Evolutionary conservation across 2,888 invertebrate species (phyloP).

Genomic region (Tenthredo notha): DNA sequence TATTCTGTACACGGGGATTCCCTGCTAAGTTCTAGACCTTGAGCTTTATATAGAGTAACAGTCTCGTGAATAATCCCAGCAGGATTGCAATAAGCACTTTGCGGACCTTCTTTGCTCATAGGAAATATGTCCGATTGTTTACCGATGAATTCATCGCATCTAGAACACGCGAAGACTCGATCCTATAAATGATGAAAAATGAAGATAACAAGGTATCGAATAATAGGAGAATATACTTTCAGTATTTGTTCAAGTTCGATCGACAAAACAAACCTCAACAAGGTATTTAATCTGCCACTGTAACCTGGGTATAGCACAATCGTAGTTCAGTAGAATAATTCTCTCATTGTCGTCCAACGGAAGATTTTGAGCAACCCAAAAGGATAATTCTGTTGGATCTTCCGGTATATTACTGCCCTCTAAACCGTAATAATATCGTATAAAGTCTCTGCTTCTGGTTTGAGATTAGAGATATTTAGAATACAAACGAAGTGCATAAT

Average conservation of each 20-base stretch:
- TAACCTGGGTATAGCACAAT: slow-evolving; percentile 85
- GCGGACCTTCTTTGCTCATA: slow-evolving; percentile 90
- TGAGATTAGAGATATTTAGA: neutral
- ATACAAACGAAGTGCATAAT: neutral
- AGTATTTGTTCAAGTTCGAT: slow-evolving; percentile 59
- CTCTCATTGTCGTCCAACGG: slow-evolving; percentile 85
- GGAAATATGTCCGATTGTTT: slow-evolving; percentile 87
- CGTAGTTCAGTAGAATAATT: slow-evolving; percentile 83
- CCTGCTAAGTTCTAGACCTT: slow-evolving; percentile 79
- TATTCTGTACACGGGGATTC: slow-evolving; percentile 84
- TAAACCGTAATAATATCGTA: slow-evolving; percentile 57
- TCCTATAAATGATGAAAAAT: slow-evolving; percentile 58
- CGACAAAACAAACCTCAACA: slow-evolving; percentile 74
- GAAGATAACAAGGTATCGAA: neutral
- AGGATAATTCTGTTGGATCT: slow-evolving; percentile 87
- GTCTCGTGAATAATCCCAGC: slow-evolving; percentile 90
- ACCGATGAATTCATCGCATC: slow-evolving; percentile 80
- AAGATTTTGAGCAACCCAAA: slow-evolving; percentile 90
- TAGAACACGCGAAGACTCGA: slow-evolving; percentile 79
- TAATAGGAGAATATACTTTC: neutral
- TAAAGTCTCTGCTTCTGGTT: slow-evolving; percentile 13
- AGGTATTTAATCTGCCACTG: slow-evolving; percentile 81
- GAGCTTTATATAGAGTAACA: slow-evolving; percentile 83
- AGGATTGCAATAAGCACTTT: slow-evolving; percentile 90
- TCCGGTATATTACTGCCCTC: slow-evolving; percentile 81